Evolutionary conservation across 1,140 invertebrate species (phyloP).

Genomic region (Drosophila ironensis): DNA sequence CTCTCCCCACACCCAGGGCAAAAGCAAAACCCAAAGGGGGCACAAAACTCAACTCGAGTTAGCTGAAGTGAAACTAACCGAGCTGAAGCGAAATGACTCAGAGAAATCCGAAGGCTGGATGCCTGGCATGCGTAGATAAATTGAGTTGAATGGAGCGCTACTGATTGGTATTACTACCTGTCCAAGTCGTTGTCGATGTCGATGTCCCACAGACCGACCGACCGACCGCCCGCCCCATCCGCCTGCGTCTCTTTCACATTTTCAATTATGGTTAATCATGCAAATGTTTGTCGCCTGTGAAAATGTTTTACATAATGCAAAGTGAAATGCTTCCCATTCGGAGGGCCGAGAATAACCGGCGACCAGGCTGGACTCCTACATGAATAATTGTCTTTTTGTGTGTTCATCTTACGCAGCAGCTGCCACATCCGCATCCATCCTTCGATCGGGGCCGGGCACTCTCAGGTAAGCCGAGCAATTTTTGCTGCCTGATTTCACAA

Average conservation of each 20-base stretch:
- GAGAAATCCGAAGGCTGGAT: conserved; percentile 35
- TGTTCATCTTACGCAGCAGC: conserved; percentile 39
- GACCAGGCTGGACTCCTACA: too few species aligned
- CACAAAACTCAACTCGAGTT: conserved; percentile 27
- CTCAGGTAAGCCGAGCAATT: conserved; percentile 71
- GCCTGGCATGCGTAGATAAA: conserved; percentile 72
- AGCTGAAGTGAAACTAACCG: conserved; percentile 36
- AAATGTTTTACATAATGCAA: conserved; percentile 79
- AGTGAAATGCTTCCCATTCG: conserved; percentile 67
- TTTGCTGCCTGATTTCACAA: conserved; percentile 76
- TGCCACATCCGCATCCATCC: conserved; percentile 7
- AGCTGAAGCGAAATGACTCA: conserved; percentile 48
- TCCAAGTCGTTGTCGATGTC: conserved; percentile 5
- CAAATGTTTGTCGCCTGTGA: conserved; percentile 77
- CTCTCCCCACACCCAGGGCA: conserved; percentile 2
- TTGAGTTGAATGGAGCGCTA: conserved; percentile 68
- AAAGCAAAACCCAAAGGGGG: background rate
- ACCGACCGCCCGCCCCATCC: conserved; percentile 1
- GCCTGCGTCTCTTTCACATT: conserved; percentile 49
- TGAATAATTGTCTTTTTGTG: conserved; percentile 73
- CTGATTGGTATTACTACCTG: conserved; percentile 51
- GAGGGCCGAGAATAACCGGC: conserved; percentile 36
- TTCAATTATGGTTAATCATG: conserved; percentile 80
- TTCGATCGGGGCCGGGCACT: conserved; percentile 1
- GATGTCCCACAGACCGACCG: background rate